Percentiles rank a stretch among this genome's conserved stretches.
These are phyloP conservation scores for Ceriagrion tenellum DNA, from an alignment of 2,888 invertebrate genomes.

Conservation along the genomic window DNA sequence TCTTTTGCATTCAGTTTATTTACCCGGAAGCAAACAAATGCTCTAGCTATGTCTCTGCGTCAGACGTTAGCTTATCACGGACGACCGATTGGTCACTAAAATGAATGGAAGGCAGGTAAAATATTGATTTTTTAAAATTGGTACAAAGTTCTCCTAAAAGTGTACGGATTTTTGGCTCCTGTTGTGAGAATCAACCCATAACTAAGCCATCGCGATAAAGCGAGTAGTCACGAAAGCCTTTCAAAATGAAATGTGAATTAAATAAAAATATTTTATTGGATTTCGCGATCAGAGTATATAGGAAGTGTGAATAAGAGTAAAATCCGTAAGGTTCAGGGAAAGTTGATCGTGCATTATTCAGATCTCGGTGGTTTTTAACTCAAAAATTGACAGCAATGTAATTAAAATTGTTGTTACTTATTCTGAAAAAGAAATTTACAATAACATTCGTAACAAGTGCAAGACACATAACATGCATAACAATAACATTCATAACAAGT, in stretches of 20 bases:
- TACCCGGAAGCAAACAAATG: background rate
- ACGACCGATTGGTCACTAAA: background rate
- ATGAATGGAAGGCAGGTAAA: background rate
- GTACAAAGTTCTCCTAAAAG: background rate
- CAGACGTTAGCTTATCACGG: background rate
- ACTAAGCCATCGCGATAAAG: slow-evolving; percentile 50
- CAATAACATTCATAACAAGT: too few relatives aligned
- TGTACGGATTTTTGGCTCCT: background rate
- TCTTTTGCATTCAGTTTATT: background rate
- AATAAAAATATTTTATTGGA: background rate
- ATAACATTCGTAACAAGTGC: too few relatives aligned
- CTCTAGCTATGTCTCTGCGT: background rate
- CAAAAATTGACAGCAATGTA: too few relatives aligned
- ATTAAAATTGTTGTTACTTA: too few relatives aligned
- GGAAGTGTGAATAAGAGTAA: too few relatives aligned
- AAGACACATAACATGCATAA: too few relatives aligned
- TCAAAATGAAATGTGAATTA: background rate
- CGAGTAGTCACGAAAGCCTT: slow-evolving; percentile 32
- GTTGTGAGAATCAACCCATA: background rate
- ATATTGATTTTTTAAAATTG: background rate
- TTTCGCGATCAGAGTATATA: too few relatives aligned
- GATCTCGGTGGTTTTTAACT: too few relatives aligned
- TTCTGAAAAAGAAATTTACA: too few relatives aligned
- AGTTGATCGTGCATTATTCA: too few relatives aligned
- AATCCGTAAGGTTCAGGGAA: too few relatives aligned